Evolutionary conservation across 2,888 invertebrate genomes (phyloP).

Genomic region (Pantelozetes paolii): DNA sequence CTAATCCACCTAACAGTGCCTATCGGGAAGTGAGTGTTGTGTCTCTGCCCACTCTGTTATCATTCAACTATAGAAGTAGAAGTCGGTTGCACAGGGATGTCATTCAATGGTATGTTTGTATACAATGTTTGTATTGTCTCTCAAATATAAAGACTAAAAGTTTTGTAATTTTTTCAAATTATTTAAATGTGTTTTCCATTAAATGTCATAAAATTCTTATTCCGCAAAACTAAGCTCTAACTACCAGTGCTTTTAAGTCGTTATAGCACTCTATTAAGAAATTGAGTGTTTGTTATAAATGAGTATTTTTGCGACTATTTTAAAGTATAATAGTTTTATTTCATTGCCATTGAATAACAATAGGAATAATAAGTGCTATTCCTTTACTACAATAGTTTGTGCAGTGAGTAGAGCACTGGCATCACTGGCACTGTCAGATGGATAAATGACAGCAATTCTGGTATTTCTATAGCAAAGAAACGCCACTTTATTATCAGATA

Average conservation of each 20-base stretch:
- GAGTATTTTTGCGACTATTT: too few species aligned
- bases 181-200: not conserved
- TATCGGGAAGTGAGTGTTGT: constrained; percentile 25
- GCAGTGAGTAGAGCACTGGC: not conserved
- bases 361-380: not conserved
- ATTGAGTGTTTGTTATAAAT: too few species aligned
- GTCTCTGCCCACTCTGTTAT: constrained; percentile 24
- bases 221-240: too few species aligned
- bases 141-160: not conserved
- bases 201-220: too few species aligned
- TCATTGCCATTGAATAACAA: too few species aligned
- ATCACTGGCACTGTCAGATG: not conserved
- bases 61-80: not conserved
- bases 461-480: not conserved
- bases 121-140: not conserved
- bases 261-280: too few species aligned
- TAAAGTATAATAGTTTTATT: too few species aligned
- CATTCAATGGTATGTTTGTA: constrained; percentile 7
- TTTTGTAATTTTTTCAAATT: not conserved
- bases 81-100: not conserved
- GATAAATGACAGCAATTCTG: not conserved
- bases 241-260: too few species aligned
- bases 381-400: not conserved
- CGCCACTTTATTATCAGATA: not conserved
- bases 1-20: not conserved